Evolutionary conservation across 2,888 invertebrate species (phyloP), one percentile per base, ranked within the genome.

Genomic region (Oconnorella tubifera): DNA sequence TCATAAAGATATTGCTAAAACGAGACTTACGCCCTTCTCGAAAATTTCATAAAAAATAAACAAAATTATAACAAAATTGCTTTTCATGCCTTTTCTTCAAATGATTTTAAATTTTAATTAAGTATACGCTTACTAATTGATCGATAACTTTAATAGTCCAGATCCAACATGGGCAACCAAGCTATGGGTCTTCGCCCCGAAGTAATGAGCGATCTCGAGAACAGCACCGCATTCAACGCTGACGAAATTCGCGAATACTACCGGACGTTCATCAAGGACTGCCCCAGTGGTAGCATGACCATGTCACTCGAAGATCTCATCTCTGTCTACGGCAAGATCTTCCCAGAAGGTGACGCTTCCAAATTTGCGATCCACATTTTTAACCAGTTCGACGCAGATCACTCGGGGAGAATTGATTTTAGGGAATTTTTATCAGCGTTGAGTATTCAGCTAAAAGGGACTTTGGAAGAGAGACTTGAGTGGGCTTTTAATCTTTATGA

Each of bases 331-430:
- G 14, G 29, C 14, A 58, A 64, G 29, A 32, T 59, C 29, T 67
- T 67, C 31, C 67, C 67, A 19, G 31, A 65, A n/a, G 67, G 67
- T 3, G 65, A 67, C 56, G 62, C 67, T 1, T 29, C 63, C 2
- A 65, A 67, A 25, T 67, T 67, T 59, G 67, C 67, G 2, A 61
- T 33, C 2, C 63, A 65, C 55, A 62, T 65, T 1, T 67, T 67
- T 55, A 32, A 59, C 2, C 61, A 61, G 2, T 67, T 67, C 25
- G 67, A 67, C 59, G 49, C 28, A 27, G 67, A 67, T 50, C 27
- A 51, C 2, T 27, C 59, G 23, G 23, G 40, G 3, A 29, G n/a
- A 1, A 25, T 67, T 29, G 63, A 67, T 56, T 63, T 63, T 53
- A 4, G 64, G 32, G 64, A 63, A 33, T 63, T 63, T 28, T 6